phyloP scores from a whole-genome alignment of 1,140 invertebrate species.

The Aricia agestis region DNA sequence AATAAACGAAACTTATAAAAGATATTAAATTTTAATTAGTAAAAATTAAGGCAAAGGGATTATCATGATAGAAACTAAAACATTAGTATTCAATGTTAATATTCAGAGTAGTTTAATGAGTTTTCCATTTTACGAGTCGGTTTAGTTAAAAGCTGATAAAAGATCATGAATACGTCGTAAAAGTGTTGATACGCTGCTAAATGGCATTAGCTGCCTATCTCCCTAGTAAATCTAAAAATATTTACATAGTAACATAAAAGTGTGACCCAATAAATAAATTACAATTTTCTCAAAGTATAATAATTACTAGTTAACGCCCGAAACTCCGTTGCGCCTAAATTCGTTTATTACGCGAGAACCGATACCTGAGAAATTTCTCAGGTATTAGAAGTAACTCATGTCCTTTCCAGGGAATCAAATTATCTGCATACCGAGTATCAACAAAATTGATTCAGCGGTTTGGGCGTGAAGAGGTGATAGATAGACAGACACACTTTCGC shows the following conservation, averaged over 20 bases:
- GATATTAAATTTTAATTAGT: background rate
- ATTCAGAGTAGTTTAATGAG: slow-evolving; percentile 1
- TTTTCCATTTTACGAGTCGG: slow-evolving; percentile 6
- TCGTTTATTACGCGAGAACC: too few species aligned
- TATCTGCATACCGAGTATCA: too few species aligned
- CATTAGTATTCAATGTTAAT: background rate
- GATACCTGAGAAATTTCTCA: too few species aligned
- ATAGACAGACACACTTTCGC: too few species aligned
- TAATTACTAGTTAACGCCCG: too few species aligned
- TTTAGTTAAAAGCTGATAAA: slow-evolving; percentile 13
- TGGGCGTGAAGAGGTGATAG: too few species aligned
- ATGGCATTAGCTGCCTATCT: slow-evolving; percentile 4
- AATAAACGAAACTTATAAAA: background rate
- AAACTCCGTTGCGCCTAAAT: too few species aligned
- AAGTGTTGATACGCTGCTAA: background rate
- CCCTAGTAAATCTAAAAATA: background rate
- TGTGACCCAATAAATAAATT: slow-evolving; percentile 1
- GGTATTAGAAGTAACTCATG: too few species aligned
- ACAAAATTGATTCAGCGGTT: too few species aligned
- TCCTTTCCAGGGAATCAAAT: too few species aligned
- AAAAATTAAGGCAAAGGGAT: background rate
- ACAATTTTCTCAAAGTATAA: background rate
- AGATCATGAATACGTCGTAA: slow-evolving; percentile 5
- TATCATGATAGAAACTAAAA: background rate
- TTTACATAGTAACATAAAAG: slow-evolving; percentile 12